A percentile compares a stretch with the other conserved stretches of the same genome.
These are phyloP conservation scores for Connochaetes taurinus DNA, from an alignment of 2,113 vertebrate genomes.

Conservation along the genomic window DNA sequence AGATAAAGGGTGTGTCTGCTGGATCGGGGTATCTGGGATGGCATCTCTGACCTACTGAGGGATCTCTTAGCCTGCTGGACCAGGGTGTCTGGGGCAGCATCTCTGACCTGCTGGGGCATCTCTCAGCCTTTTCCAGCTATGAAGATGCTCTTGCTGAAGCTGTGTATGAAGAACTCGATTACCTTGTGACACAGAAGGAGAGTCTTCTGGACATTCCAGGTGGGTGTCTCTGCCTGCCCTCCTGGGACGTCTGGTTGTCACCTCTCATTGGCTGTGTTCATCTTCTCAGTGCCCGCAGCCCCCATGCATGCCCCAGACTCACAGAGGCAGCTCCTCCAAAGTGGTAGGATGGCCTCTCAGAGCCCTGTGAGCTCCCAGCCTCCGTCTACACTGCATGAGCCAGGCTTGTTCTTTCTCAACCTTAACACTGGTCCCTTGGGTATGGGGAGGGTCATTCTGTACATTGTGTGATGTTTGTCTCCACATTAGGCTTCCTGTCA, in stretches of 20 bases:
- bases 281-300: fast-evolving
- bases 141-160: neutral
- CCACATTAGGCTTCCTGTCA: neutral
- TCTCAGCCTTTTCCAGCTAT: neutral
- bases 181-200: neutral
- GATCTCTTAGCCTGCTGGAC: neutral
- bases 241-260: neutral
- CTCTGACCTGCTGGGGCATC: neutral
- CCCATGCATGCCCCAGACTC: neutral
- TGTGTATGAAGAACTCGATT: neutral
- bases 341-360: neutral
- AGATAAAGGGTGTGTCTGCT: neutral
- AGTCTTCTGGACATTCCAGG: neutral
- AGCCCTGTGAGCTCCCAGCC: neutral
- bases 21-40: neutral
- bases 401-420: neutral
- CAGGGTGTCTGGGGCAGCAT: neutral
- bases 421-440: neutral
- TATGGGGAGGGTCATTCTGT: neutral
- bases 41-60: neutral
- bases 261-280: fast-evolving
- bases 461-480: neutral
- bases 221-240: neutral
- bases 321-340: neutral
- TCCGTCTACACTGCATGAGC: neutral